Evolutionary conservation across 2,113 vertebrate genomes (phyloP).

Genomic region (human): GRCh38 chr9:130130001-130130500

Average conservation of each 20-base stretch:
- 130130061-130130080: neutral
- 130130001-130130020: neutral
- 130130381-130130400: neutral
- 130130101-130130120: neutral
- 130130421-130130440: neutral
- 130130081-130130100: neutral
- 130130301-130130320: neutral
- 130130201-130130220: slow-evolving; percentile 24
- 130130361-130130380: neutral
- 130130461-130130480: accelerated
- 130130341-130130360: no score
- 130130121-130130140: neutral
- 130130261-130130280: neutral
- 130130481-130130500: accelerated
- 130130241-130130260: neutral
- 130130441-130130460: neutral
- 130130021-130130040: neutral
- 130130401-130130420: neutral
- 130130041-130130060: accelerated
- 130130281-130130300: neutral
- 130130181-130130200: neutral
- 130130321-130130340: neutral
- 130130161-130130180: slow-evolving; percentile 17
- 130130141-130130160: neutral
- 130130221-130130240: slow-evolving; percentile 17